Evolutionary conservation across 2,888 invertebrate genomes (phyloP).

Genomic region (Biston stratarius): DNA sequence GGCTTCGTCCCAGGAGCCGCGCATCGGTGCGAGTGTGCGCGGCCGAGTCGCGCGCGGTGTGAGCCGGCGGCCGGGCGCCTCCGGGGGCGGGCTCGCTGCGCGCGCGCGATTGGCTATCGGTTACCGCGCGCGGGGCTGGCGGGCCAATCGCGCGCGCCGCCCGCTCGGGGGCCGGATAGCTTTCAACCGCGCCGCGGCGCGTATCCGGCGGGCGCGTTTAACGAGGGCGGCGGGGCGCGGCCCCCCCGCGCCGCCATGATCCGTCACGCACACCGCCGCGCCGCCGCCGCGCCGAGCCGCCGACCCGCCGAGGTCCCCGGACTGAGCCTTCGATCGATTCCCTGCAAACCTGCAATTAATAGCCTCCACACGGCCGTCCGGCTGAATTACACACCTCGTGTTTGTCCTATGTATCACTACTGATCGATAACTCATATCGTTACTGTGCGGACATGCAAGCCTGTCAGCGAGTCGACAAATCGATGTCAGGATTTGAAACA

Average conservation of each 20-base stretch:
- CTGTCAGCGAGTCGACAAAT: slow-evolving; percentile 29
- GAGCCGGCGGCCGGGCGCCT: slow-evolving; percentile 57
- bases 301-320: slow-evolving; percentile 49
- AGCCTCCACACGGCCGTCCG: slow-evolving; percentile 80
- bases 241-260: slow-evolving; percentile 84
- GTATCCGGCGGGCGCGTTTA: slow-evolving; percentile 83
- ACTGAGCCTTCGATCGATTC: slow-evolving; percentile 74
- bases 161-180: slow-evolving; percentile 79
- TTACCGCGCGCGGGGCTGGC: slow-evolving; percentile 70
- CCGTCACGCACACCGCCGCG: slow-evolving; percentile 79
- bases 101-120: slow-evolving; percentile 79
- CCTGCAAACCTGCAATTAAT: slow-evolving; percentile 84
- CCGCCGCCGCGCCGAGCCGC: slow-evolving; percentile 51
- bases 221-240: slow-evolving; percentile 79
- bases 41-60: slow-evolving; percentile 76
- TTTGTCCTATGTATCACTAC: slow-evolving; percentile 62
- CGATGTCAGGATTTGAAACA: background rate
- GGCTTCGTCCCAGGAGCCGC: slow-evolving; percentile 86
- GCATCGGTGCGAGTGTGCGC: slow-evolving; percentile 86
- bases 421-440: slow-evolving; percentile 63
- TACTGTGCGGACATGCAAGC: slow-evolving; percentile 50
- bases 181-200: slow-evolving; percentile 78
- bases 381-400: slow-evolving; percentile 76
- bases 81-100: slow-evolving; percentile 64
- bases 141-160: slow-evolving; percentile 77